Percentiles rank a stretch among this genome's conserved stretches.
These are phyloP conservation scores for Drosophila kurseongensis DNA, from an alignment of 1,140 invertebrate species.

Conservation along the genomic window DNA sequence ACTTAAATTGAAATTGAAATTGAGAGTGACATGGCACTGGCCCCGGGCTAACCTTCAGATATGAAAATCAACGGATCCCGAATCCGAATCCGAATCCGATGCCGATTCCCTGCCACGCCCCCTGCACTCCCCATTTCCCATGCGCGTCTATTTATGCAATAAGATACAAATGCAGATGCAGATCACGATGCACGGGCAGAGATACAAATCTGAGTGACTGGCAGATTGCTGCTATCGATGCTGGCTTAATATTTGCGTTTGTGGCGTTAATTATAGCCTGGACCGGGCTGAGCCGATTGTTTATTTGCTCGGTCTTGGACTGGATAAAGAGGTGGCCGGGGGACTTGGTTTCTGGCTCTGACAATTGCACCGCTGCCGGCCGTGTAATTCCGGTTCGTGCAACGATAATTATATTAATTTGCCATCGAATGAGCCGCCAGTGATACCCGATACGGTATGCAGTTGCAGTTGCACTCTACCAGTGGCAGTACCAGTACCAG, in stretches of 20 bases:
- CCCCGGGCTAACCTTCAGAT: constrained; percentile 6
- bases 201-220: constrained; percentile 35
- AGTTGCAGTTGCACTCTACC: constrained; percentile 37
- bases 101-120: constrained; percentile 1
- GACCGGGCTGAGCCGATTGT: constrained; percentile 42
- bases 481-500: constrained; percentile 39
- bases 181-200: constrained; percentile 3
- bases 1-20: constrained; percentile 1
- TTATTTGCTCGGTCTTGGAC: constrained; percentile 59
- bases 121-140: background rate
- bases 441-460: constrained; percentile 34
- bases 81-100: background rate
- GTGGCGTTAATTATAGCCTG: constrained; percentile 75
- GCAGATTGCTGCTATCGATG: constrained; percentile 62
- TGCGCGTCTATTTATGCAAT: constrained; percentile 30
- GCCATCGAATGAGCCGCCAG: constrained; percentile 75
- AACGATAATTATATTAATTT: constrained; percentile 83
- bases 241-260: constrained; percentile 80
- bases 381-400: constrained; percentile 79
- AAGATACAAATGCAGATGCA: constrained; percentile 17
- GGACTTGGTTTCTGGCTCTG: constrained; percentile 6
- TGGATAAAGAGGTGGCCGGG: constrained; percentile 8
- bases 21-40: constrained; percentile 14
- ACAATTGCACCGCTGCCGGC: constrained; percentile 61
- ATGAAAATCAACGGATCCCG: background rate